phyloP scores from a whole-genome alignment of 1,140 invertebrate species.

The Delia radicum region DNA sequence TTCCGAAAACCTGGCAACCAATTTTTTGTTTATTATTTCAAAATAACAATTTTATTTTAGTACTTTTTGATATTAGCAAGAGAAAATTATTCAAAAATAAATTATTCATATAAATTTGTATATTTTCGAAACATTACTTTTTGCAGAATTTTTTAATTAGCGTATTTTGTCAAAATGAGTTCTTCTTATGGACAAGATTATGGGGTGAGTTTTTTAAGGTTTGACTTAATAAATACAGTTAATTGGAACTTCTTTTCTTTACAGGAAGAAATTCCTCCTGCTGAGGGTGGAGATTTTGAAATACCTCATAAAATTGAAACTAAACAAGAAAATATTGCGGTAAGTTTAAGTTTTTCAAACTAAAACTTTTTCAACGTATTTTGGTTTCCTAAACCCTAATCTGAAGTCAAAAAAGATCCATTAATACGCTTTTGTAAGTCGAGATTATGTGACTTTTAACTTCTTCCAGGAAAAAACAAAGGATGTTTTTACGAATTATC shows the following conservation, averaged over 20 bases:
- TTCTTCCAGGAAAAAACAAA: no score
- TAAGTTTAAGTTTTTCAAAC: constrained; percentile 25
- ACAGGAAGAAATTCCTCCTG: not conserved
- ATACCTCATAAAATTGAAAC: not conserved
- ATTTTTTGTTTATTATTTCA: not conserved
- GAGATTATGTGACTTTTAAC: no score
- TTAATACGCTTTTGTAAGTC: no score
- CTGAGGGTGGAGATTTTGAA: not conserved
- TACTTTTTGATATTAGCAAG: not conserved
- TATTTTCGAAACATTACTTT: no score
- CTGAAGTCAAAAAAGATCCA: no score
- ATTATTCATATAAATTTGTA: no score
- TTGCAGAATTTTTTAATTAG: no score
- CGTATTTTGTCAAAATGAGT: not conserved
- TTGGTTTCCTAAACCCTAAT: no score
- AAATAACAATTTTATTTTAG: not conserved
- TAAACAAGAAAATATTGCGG: constrained; percentile 37
- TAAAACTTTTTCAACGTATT: not conserved
- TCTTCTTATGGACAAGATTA: not conserved
- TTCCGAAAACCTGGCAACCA: not conserved
- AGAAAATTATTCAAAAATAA: not conserved
- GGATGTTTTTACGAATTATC: no score
- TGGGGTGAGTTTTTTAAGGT: not conserved
- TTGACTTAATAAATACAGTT: not conserved
- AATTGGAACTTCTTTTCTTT: not conserved